Conservation (phyloP, 2,888 invertebrate species). For the Electrophaes corylata region DNA sequence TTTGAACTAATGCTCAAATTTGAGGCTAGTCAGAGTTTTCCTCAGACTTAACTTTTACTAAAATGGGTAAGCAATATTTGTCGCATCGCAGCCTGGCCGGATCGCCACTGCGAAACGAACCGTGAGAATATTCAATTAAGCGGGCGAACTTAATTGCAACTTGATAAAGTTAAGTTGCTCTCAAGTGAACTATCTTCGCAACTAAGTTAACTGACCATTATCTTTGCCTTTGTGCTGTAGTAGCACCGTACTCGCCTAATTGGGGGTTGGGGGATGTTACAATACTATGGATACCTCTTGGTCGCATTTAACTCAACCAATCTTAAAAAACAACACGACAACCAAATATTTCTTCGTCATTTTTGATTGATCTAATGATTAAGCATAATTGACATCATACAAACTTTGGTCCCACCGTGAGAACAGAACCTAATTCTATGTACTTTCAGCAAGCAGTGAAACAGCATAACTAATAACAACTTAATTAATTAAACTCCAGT, state of each 20-base stretch:
- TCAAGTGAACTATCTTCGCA: conserved; percentile 83
- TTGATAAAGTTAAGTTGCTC: conserved; percentile 79
- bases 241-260: conserved; percentile 73
- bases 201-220: conserved; percentile 84
- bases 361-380: too few species aligned
- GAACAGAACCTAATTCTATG: too few species aligned
- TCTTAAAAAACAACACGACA: background rate
- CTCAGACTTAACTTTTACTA: too few species aligned
- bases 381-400: too few species aligned
- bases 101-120: conserved; percentile 63
- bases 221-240: conserved; percentile 81
- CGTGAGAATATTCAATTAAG: conserved; percentile 82
- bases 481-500: too few species aligned
- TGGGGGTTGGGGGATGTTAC: conserved; percentile 57
- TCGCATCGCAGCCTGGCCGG: conserved; percentile 3
- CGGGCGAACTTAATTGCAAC: conserved; percentile 79
- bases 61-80: background rate
- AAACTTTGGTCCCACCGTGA: too few species aligned
- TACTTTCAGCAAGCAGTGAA: too few species aligned
- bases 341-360: too few species aligned
- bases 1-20: too few species aligned
- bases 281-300: conserved; percentile 48
- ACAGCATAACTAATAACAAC: too few species aligned
- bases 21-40: too few species aligned
- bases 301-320: background rate